These are phyloP conservation scores for Drosophila gunungcola DNA, from an alignment of 1,140 invertebrate species.

Conservation along the genomic window DNA sequence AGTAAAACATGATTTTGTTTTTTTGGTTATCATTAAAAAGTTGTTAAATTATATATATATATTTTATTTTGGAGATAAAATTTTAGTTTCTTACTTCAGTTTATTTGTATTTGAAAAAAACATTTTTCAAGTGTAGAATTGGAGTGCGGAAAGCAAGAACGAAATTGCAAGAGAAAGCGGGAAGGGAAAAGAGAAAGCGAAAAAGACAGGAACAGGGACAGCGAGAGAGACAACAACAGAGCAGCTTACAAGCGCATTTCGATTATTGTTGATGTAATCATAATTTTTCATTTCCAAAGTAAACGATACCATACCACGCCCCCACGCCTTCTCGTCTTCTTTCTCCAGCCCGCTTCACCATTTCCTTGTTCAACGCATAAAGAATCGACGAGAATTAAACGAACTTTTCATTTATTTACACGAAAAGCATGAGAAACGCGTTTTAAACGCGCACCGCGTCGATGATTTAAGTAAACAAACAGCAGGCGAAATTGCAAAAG, in stretches of 20 bases:
- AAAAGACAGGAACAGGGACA: constrained; percentile 16
- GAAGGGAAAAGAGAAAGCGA: background rate
- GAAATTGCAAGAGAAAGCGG: constrained; percentile 22
- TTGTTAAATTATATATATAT: too few relatives aligned
- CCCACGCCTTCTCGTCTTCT: background rate
- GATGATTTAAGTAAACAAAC: constrained; percentile 78
- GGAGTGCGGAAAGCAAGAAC: constrained; percentile 41
- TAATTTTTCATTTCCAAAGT: constrained; percentile 83
- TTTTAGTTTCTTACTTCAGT: background rate
- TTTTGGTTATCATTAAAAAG: too few relatives aligned
- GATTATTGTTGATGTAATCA: constrained; percentile 83
- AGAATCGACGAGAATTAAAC: constrained; percentile 78
- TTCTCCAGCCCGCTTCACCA: background rate
- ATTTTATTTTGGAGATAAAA: too few relatives aligned
- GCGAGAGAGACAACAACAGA: constrained; percentile 28
- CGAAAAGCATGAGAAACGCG: constrained; percentile 70
- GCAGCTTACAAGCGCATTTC: constrained; percentile 81
- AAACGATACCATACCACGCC: constrained; percentile 64
- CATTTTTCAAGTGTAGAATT: constrained; percentile 7
- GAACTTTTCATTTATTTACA: constrained; percentile 81
- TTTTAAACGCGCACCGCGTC: constrained; percentile 70
- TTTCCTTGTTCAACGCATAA: constrained; percentile 44
- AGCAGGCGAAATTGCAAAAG: background rate
- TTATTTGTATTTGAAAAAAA: too few relatives aligned
- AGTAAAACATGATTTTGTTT: too few relatives aligned